Evolutionary conservation across 2,797 vertebrate species (phyloP).

Genomic region (Buphagus erythrorhynchus): DNA sequence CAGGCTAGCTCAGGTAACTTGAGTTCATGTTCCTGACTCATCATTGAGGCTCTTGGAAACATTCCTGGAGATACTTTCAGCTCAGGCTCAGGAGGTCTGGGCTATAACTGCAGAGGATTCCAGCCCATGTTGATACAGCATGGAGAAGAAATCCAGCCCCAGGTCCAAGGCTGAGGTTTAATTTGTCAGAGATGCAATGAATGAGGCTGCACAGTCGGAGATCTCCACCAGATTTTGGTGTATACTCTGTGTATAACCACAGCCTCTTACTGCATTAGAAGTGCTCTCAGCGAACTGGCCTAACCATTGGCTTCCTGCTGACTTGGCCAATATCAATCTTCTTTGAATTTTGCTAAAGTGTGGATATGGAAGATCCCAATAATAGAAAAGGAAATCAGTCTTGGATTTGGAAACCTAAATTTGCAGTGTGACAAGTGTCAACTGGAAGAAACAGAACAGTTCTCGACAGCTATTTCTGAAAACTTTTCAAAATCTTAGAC

Average conservation of each 20-base stretch:
- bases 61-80: background rate
- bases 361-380: background rate
- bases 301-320: background rate
- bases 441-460: background rate
- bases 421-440: background rate
- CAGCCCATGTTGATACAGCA: background rate
- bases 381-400: background rate
- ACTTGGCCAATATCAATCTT: background rate
- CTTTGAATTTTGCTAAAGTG: background rate
- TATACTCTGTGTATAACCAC: background rate
- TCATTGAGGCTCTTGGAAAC: background rate
- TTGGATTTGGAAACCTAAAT: background rate
- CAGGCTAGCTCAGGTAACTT: background rate
- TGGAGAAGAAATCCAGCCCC: background rate
- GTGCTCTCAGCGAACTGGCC: background rate
- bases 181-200: background rate
- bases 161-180: fast-evolving
- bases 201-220: background rate
- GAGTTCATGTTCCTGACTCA: background rate
- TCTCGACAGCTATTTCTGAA: background rate
- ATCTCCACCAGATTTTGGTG: background rate
- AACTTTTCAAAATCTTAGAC: background rate
- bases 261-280: background rate
- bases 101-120: background rate
- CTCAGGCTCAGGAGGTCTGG: background rate